Evolutionary conservation across 2,797 vertebrate species (phyloP), one percentile per base, ranked within the genome.

Genomic region (Austrolebias charrua): DNA sequence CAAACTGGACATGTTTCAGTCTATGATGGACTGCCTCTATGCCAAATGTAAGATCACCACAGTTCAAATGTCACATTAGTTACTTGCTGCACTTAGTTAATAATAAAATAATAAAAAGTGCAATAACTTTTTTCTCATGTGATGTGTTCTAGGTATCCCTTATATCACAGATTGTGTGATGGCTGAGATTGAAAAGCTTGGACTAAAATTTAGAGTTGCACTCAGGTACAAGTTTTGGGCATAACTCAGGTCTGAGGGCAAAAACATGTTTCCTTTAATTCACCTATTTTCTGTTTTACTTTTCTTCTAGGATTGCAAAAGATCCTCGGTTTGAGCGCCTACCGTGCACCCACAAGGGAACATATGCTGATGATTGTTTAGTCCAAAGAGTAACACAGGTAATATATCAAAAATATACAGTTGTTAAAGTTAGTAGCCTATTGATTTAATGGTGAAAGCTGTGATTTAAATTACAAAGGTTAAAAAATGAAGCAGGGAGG

Each of bases 21-120:
- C 97, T 2, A 99, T 99, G 98, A 98, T 99, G 98, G 97, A 98
- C 71, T 99, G 98, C 68, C 92, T 99, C 5, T 99, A 98, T 66
- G 98, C 98, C 58, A 99, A 99, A 76, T 99, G 98, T 98, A 81
- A 95, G 95, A 60, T 58, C 16, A 48, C 44, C 1, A 33, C 0
- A 20, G 46, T 18, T 42, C 10, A 20, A 44, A 31, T 15, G 13
- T 20, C 5, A 33, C 33, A 12, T 16, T 14, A 51, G n/a, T 29
- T 4, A 45, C 20, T 40, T 40, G 18, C 38, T 19, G 7, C n/a
- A 52, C 4, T 40, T 4, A 9, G 31, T 18, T 33, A 1, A 14
- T 50, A 60, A 14, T 42, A 38, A 46, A 15, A 40, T 13, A 42
- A 58, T 11, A 24, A 1, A n/a, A 12, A 20, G 2, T 40, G 6